A percentile compares a stretch with the other conserved stretches of the same genome.
phyloP scores from a whole-genome alignment of 1,140 invertebrate genomes.

The Pogonomyrmex californicus region DNA sequence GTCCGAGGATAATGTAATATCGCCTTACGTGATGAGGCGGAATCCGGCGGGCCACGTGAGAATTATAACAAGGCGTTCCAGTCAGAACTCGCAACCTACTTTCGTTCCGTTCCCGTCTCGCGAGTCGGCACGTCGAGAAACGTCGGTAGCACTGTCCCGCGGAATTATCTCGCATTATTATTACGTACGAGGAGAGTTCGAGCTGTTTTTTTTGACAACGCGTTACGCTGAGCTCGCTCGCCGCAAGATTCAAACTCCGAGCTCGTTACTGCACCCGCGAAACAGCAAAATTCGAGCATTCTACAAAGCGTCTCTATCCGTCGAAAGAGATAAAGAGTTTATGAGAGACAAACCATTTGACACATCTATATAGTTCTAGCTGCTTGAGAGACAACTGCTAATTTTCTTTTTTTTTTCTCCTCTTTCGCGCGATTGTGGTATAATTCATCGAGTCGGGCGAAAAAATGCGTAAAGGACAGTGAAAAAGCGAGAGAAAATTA shows the following conservation, averaged over 20 bases:
- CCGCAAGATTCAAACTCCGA: neutral
- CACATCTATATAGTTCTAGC: neutral
- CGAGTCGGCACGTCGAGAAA: constrained; percentile 27
- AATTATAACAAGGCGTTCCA: constrained; percentile 51
- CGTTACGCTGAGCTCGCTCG: neutral
- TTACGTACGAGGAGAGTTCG: neutral
- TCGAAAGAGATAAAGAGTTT: neutral
- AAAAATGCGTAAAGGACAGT: constrained; percentile 33
- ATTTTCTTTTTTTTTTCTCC: neutral
- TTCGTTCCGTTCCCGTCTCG: constrained; percentile 31
- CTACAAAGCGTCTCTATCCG: neutral
- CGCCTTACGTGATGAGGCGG: constrained; percentile 49
- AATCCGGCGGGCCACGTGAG: constrained; percentile 46
- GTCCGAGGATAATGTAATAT: constrained; percentile 62
- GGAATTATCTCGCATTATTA: constrained; percentile 36
- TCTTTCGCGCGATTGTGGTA: neutral
- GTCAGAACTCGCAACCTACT: constrained; percentile 36
- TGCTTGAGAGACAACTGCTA: neutral
- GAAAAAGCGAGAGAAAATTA: constrained; percentile 75
- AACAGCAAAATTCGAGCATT: neutral
- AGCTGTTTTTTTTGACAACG: constrained; percentile 42
- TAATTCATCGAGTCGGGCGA: constrained; percentile 66
- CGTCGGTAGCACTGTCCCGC: neutral
- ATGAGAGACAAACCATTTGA: neutral
- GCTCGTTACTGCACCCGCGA: neutral